A percentile compares a stretch with the other conserved stretches of the same genome.
Conservation (phyloP, 2,797 vertebrate genomes). For the Setipinna tenuifilis region DNA sequence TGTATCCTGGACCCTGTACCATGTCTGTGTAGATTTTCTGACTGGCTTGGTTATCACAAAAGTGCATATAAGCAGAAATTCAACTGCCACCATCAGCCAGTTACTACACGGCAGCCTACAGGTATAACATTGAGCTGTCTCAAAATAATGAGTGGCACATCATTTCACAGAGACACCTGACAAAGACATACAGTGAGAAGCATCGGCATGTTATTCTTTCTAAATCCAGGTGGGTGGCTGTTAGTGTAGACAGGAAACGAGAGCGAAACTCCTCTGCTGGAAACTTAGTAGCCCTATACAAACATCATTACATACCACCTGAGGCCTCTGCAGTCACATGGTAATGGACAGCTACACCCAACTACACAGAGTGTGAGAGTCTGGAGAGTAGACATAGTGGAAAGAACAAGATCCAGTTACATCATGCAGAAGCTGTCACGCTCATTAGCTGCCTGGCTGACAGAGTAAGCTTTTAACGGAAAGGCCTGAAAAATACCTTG, state of each 20-base stretch:
- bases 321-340: neutral
- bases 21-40: no score
- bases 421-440: neutral
- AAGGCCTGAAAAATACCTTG: neutral
- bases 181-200: neutral
- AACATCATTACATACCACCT: neutral
- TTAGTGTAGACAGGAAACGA: neutral
- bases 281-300: neutral
- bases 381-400: neutral
- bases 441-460: neutral
- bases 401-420: constrained; percentile 10
- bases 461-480: neutral
- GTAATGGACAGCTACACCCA: neutral
- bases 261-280: no score
- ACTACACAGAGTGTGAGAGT: neutral
- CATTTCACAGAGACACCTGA: neutral
- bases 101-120: neutral
- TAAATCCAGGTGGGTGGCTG: neutral
- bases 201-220: neutral
- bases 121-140: neutral
- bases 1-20: no score
- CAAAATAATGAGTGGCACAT: neutral
- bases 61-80: neutral
- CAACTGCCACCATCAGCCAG: neutral
- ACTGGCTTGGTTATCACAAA: neutral